These are phyloP conservation scores for Callaeas wilsoni DNA, from an alignment of 2,113 vertebrate genomes.

Conservation along the genomic window DNA sequence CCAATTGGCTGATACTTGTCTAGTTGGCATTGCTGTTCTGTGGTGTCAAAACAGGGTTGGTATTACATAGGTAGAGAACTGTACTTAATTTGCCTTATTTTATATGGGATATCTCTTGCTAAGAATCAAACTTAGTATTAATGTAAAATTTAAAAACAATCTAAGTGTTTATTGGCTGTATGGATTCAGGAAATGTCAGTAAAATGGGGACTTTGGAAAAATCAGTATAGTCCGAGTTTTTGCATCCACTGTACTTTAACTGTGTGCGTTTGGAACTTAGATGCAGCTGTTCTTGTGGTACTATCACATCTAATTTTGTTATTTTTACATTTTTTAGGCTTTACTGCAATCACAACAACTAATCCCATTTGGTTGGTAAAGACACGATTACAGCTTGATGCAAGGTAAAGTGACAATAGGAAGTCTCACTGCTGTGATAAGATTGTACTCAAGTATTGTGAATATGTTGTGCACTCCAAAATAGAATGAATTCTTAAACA, in stretches of 20 bases:
- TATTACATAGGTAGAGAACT: conserved; percentile 12
- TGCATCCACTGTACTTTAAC: conserved; percentile 34
- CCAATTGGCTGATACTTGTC: background rate
- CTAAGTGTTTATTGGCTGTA: conserved; percentile 20
- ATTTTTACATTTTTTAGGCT: conserved; percentile 83
- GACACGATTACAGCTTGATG: conserved; percentile 95
- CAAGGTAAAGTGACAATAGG: conserved; percentile 75
- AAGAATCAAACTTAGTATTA: conserved; percentile 1
- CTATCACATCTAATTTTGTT: conserved; percentile 58
- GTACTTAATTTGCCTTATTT: conserved; percentile 9
- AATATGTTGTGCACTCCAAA: background rate
- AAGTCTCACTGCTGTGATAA: background rate
- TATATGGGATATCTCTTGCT: conserved; percentile 13
- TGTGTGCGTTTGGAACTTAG: conserved; percentile 20
- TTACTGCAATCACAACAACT: conserved; percentile 96
- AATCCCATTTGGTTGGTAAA: conserved; percentile 99
- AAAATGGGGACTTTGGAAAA: background rate
- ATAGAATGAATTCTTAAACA: background rate
- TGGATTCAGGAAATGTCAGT: conserved; percentile 25
- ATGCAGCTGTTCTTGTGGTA: background rate
- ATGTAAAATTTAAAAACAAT: background rate
- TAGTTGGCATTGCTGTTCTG: conserved; percentile 12
- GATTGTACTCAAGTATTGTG: background rate
- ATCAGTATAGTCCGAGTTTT: conserved; percentile 48
- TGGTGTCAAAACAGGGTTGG: background rate